phyloP scores from a whole-genome alignment of 2,113 vertebrate species.

The Hippopotamus amphibius region DNA sequence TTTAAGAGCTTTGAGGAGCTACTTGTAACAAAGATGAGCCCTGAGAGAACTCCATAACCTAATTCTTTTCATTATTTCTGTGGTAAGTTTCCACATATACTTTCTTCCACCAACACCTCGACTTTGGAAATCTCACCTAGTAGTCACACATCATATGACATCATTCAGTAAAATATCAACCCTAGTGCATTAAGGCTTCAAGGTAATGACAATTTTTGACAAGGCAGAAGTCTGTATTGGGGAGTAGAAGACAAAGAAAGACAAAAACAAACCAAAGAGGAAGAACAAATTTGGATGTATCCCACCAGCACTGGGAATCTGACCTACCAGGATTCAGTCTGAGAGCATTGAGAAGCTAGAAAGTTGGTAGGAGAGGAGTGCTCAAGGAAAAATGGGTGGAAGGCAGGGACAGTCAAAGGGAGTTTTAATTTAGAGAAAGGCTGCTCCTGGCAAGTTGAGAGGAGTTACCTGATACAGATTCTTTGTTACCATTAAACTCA shows the following conservation, averaged over 20 bases:
- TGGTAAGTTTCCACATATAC: not conserved
- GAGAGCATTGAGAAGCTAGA: not conserved
- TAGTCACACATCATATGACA: not conserved
- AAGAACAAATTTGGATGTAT: not conserved
- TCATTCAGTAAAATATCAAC: not conserved
- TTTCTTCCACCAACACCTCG: not conserved
- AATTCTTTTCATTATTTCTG: not conserved
- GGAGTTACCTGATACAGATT: not conserved
- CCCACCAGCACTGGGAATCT: not conserved
- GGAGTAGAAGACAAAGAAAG: not conserved
- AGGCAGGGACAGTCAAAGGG: not conserved
- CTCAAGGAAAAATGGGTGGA: not conserved
- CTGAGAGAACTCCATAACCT: not conserved
- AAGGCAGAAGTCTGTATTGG: not conserved
- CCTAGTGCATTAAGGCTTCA: not conserved
- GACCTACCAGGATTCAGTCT: not conserved
- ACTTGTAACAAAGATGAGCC: not conserved
- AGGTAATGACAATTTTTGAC: not conserved
- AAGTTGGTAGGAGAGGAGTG: not conserved
- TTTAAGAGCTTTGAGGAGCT: not conserved
- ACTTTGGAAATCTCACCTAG: not conserved
- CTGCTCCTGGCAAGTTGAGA: not conserved
- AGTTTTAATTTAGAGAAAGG: not conserved
- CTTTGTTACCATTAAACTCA: not conserved
- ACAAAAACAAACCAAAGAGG: not conserved